Evolutionary conservation across 2,888 invertebrate genomes (phyloP), one percentile per base, ranked within the genome.

Genomic region (Lamproptera curius): DNA sequence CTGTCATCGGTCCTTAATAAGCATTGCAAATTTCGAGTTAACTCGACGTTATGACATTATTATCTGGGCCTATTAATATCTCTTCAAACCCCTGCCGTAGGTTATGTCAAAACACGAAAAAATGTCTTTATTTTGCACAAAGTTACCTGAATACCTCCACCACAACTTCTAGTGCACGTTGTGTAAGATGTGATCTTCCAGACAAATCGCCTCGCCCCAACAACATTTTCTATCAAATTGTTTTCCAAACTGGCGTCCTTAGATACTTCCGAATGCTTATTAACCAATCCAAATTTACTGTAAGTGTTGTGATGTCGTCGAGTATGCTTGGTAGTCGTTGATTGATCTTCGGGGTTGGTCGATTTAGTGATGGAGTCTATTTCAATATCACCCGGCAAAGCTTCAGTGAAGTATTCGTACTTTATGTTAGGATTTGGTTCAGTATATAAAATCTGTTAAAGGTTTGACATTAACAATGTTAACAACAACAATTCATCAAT

Each of bases 371-470:
- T 56, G 1, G 65, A 55, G 42, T 81, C 82, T 64, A 79, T 57
- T 13, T 79, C 77, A 50, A 76, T 64, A 40, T 84, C 80, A 54
- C 75, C 74, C 44, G 82, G 70, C 43, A 89, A 71, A 41, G 93
- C 87, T 41, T 96, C 95, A 28, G 96, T 84, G 56, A 95, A 92
- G 73, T 96, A 97, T 70, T 96, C 95, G 72, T 97, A 97, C 72
- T 94, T 94, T 57, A 97, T 93, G n/a, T 94, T 97, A 0, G 94
- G 94, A 82, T 96, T 97, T 38, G 92, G 89, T 72, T 95, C 92
- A 59, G 95, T 93, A 61, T 92, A 94, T 49, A 95, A 90, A 58
- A 97, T 90, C 96, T 96, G 79, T 16, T 78, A 64, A 34, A 1
- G 41, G 20, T 17, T 42, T 31, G 14, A 31, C 23, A n/a, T 33